Base-by-base conservation (phyloP, 2,113 vertebrate species). In the Sminthopsis crassicaudata region DNA sequence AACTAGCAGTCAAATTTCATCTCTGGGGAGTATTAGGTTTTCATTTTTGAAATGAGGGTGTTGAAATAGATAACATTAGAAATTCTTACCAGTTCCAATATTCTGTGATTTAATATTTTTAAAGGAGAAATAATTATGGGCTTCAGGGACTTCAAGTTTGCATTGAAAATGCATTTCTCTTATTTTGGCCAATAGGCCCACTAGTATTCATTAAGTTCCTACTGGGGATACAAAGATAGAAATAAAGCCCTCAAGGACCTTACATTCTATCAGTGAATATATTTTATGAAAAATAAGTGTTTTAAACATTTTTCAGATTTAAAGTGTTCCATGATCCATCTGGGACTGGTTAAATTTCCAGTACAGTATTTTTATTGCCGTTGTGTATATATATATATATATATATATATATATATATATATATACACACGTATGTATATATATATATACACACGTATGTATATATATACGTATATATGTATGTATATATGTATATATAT, bases 261-360 rank as follows among this genome's bases (percentile, higher is more conserved):
- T n/a, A 67, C 60, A 84, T 84, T 84, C 67, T 84, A 8, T 84
- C 67, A 84, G 0, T 84, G 67, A 84, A 84, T 42, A 84, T 2
- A 42, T 42, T 84, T 25, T 84, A 42, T 84, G n/a, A 84, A n/a
- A 84, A 84, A 84, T n/a, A 84, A 76, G 16, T n/a, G 91, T 92
- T 96, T 90, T 50, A 84, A 94, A 95, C 50, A 94, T 42, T 93
- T 92, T 95, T 95, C 90, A 97, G 52, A 91, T 92, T 93, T 92
- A 91, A 88, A 97, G 92, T 53, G 91, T 92, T 50, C 96, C 53
- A 54, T 46, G 95, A 91, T 23, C 36, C 97, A 22, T 93, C 92
- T 46, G 90, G 53, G 46, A 52, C 53, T 91, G n/a, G 92, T 0
- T 95, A 46, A 94, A 51, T 84, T 51, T n/a, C 30, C 53, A 53